These are phyloP conservation scores for Helleia helle DNA, from an alignment of 2,888 invertebrate genomes.

Conservation along the genomic window DNA sequence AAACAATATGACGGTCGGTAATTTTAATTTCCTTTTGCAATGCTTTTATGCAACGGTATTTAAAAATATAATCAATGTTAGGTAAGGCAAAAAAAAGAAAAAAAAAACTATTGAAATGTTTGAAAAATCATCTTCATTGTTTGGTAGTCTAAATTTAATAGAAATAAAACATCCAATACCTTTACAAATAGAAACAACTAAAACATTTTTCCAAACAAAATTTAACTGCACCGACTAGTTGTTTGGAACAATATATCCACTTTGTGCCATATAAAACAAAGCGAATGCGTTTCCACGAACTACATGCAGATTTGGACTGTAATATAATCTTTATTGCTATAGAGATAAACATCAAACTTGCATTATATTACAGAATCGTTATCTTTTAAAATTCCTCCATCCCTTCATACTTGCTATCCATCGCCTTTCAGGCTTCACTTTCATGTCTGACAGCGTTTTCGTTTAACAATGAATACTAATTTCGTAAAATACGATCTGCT, in stretches of 20 bases:
- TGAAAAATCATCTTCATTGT: too few relatives aligned
- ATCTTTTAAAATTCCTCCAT: too few relatives aligned
- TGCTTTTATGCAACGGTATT: too few relatives aligned
- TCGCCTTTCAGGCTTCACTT: not conserved
- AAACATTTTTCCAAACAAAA: too few relatives aligned
- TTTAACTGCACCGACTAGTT: not conserved
- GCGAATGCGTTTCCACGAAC: not conserved
- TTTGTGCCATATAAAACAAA: not conserved
- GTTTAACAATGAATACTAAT: not conserved
- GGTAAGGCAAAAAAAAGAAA: too few relatives aligned
- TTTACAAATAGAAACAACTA: too few relatives aligned
- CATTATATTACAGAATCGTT: not conserved
- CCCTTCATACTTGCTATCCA: not conserved
- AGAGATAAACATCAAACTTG: not conserved
- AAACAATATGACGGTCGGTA: not conserved
- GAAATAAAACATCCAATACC: too few relatives aligned
- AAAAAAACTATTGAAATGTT: too few relatives aligned
- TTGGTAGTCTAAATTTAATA: too few relatives aligned
- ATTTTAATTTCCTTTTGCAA: not conserved
- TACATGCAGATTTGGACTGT: not conserved
- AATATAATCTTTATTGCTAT: not conserved
- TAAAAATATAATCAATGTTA: too few relatives aligned
- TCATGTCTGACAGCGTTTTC: not conserved
- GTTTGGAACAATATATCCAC: not conserved
- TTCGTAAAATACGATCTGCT: not conserved